phyloP scores from a whole-genome alignment of 1,140 invertebrate genomes.

The Eueides isabella region DNA sequence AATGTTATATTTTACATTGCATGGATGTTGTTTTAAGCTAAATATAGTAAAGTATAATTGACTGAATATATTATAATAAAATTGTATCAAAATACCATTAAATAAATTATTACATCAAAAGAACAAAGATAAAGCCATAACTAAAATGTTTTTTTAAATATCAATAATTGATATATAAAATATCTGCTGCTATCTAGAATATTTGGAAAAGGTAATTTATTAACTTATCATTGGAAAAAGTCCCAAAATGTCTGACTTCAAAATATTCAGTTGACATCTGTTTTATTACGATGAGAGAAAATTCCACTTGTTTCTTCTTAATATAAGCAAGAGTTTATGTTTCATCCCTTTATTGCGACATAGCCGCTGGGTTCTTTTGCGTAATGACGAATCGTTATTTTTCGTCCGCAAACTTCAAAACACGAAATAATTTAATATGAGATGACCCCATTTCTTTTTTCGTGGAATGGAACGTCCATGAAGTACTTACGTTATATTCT shows the following conservation, averaged over 20 bases:
- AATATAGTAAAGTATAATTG: too few species aligned
- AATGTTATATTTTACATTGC: background rate
- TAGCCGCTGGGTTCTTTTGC: constrained; percentile 12
- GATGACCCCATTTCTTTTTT: constrained; percentile 24
- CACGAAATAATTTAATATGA: constrained; percentile 28
- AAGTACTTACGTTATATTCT: constrained; percentile 2
- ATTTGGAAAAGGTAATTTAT: too few species aligned
- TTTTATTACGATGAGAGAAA: constrained; percentile 14
- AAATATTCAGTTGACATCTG: constrained; percentile 20
- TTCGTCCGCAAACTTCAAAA: constrained; percentile 13
- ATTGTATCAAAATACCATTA: too few species aligned
- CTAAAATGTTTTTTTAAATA: too few species aligned
- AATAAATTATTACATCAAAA: too few species aligned
- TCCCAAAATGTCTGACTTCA: background rate
- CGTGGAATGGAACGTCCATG: background rate
- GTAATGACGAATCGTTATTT: constrained; percentile 18
- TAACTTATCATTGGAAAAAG: background rate
- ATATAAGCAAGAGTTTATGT: constrained; percentile 21
- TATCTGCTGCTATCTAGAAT: too few species aligned
- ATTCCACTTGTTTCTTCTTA: constrained; percentile 16
- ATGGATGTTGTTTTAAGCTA: too few species aligned
- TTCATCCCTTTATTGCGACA: background rate
- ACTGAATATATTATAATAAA: too few species aligned
- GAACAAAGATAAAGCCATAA: too few species aligned
- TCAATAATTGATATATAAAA: too few species aligned